Evolutionary conservation across 2,113 vertebrate genomes (phyloP), one percentile per base, ranked within the genome.

Genomic region (Bubalus kerabau): DNA sequence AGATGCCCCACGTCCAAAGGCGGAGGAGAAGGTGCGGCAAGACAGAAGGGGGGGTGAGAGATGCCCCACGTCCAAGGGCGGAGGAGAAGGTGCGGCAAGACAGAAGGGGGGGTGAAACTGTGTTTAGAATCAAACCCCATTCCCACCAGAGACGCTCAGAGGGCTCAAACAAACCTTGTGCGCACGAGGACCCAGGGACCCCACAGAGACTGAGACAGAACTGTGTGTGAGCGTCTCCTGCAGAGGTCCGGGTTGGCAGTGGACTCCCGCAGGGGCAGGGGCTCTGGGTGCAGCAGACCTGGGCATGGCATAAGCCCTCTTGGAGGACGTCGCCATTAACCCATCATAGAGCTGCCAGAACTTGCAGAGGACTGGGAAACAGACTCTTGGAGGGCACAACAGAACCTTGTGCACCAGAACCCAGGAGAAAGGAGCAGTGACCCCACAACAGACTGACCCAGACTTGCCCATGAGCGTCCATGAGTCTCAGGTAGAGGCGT

Each of bases 401-500:
- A 67, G 62, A 32, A n/a, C 62, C 32, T 0, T 67, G 62, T 64
- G 16, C 32, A n/a, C 62, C 62, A 9, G 62, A 32, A 17, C 32
- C 62, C 62, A 2, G 60, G 16, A 9, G 32, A 64, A n/a, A n/a
- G 32, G 62, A n/a, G 62, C 62, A 17, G 32, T n/a, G 62, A 67
- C 62, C 62, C 62, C 62, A n/a, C 32, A 19, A 2, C 7, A 19
- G 15, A 19, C 32, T 4, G 32, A 9, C 2, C 62, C 62, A 19
- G 62, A n/a, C 32, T 4, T 4, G 62, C 32, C 60, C 7, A 8
- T 0, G 32, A 5, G 32, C 2, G 32, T n/a, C 15, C 16, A 2
- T 16, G 62, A 5, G 32, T 17, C 62, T n/a, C 62, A 0, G 3
- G 62, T 0, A 3, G 30, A 17, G 32, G 62, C 0, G 30, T 4